phyloP scores from a whole-genome alignment of 2,888 invertebrate genomes.

The Drosophila quasianomalipes region DNA sequence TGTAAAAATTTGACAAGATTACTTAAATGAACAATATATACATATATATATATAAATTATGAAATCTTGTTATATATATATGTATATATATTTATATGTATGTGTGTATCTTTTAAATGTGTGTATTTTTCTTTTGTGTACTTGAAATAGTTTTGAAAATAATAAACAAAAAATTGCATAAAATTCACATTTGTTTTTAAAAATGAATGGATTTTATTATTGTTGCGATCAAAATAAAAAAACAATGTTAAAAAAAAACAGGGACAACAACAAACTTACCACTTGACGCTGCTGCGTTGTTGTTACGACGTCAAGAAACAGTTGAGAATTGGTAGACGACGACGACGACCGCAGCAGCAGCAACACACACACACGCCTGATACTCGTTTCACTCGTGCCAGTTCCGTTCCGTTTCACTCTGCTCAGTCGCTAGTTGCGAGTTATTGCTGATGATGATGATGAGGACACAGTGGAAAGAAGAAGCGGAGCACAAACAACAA shows the following conservation, averaged over 20 bases:
- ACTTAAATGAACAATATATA: not conserved
- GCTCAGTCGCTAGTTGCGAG: slow-evolving; percentile 28
- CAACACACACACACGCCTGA: slow-evolving; percentile 39
- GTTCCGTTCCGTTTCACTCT: slow-evolving; percentile 55
- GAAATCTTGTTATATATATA: slow-evolving; percentile 26
- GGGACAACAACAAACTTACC: slow-evolving; percentile 61
- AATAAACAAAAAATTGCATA: slow-evolving; percentile 45
- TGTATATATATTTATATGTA: not conserved
- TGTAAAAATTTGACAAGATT: slow-evolving; percentile 41
- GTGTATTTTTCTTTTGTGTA: slow-evolving; percentile 22
- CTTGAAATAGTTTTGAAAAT: slow-evolving; percentile 57
- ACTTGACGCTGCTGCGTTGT: slow-evolving; percentile 70
- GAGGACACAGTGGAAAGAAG: slow-evolving; percentile 23
- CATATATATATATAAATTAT: slow-evolving; percentile 22
- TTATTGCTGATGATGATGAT: slow-evolving; percentile 26
- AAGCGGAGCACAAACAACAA: slow-evolving; percentile 59
- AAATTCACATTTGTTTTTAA: slow-evolving; percentile 38
- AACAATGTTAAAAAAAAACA: slow-evolving; percentile 33
- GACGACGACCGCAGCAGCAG: slow-evolving; percentile 40
- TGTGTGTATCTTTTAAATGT: not conserved
- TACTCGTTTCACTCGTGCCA: slow-evolving; percentile 60
- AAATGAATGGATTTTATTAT: slow-evolving; percentile 12
- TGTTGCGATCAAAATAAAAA: slow-evolving; percentile 47
- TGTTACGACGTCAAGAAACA: slow-evolving; percentile 67
- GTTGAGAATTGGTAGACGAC: slow-evolving; percentile 50